Base-by-base conservation (phyloP, 2,888 invertebrate genomes). In the Cheilosia vulpina region DNA sequence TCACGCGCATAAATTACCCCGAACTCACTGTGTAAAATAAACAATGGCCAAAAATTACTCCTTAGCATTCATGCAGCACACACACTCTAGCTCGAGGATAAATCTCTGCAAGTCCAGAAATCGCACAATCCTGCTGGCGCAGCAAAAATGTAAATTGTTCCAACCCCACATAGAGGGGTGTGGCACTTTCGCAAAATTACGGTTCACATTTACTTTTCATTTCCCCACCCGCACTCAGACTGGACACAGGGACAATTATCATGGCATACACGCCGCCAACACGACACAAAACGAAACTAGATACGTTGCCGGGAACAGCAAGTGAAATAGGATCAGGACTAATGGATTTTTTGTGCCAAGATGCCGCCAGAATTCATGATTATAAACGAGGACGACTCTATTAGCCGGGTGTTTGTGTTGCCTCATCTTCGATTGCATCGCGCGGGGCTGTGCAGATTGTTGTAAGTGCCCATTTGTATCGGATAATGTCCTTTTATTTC, bases 31-130 rank as follows among this genome's bases (percentile, higher is more conserved):
- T 31, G 31, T 31, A 31, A 31, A 31, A 31, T 9, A 31, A 31
- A 77, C 82, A 77, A 77, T 82, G 66, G 82, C 83, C 83, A 83
- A 78, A 82, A 78, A 78, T 69, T 63, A 53, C 83, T 78, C 68
- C 78, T 78, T 73, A 78, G 78, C 68, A 83, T 68, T 73, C 76
- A 57, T 55, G 66, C 65, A 53, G 77, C 68, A 73, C 53, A 52
- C 57, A 13, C 38, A 38, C 38, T 13, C 43, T 47, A 53, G 53
- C 4, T 38, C 38, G 38, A 13, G 38, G 11, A 78, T 78, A 77
- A 82, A 72, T 82, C 38, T 38, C 38, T 38, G 11, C 3, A 7
- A 57, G 66, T 55, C 57, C 60, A 45, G 13, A 3, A 13, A 19
- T 55, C 55, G 83, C 68, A 63, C 78, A 68, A 78, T 78, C 57